A percentile compares a stretch with the other conserved stretches of the same genome.
Evolutionary conservation across 2,888 invertebrate species (phyloP).

Genomic region (Lycophotia porphyrea): DNA sequence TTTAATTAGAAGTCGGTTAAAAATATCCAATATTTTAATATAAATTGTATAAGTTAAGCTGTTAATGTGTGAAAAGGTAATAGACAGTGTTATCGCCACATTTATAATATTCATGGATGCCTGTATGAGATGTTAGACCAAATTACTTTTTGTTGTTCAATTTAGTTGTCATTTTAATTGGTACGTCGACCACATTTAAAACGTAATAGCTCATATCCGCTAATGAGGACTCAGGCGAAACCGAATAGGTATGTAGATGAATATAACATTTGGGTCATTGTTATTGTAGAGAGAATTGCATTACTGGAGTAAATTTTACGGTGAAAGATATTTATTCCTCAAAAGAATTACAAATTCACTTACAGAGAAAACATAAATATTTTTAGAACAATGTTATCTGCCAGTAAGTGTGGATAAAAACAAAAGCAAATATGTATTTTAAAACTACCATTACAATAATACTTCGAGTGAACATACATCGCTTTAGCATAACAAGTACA

Average conservation of each 20-base stretch:
- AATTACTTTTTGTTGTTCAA: not conserved
- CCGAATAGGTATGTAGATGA: slow-evolving; percentile 1
- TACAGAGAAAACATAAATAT: no score
- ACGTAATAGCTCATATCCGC: not conserved
- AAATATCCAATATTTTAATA: no score
- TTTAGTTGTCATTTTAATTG: not conserved
- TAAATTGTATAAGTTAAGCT: no score
- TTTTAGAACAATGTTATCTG: no score
- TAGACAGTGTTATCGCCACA: not conserved
- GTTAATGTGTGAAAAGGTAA: not conserved
- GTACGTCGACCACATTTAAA: not conserved
- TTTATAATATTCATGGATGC: not conserved
- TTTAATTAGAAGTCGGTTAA: no score
- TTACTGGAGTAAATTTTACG: slow-evolving; percentile 19
- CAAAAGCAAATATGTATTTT: no score
- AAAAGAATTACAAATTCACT: no score
- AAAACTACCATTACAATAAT: no score
- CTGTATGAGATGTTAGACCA: not conserved
- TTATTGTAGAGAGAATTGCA: slow-evolving; percentile 3
- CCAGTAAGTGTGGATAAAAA: no score
- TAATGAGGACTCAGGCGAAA: not conserved
- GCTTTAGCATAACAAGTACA: no score
- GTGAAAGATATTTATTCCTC: no score
- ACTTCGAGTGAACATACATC: no score
- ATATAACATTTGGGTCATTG: slow-evolving; percentile 19